Conservation (phyloP, 2,113 vertebrate species). For the Sitta europaea region DNA sequence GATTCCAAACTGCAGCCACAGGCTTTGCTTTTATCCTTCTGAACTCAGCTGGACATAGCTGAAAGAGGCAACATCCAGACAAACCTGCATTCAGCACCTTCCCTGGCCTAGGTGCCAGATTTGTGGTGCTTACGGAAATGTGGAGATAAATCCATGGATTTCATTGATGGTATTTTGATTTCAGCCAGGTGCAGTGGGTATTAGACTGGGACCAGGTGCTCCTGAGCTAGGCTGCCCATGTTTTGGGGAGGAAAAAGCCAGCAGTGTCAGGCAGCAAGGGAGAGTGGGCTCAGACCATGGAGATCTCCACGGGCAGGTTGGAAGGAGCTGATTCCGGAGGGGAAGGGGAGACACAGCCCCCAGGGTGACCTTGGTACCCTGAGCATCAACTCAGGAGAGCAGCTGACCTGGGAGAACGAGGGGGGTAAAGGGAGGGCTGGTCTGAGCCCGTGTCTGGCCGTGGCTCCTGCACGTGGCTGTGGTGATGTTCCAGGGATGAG, state of each 20-base stretch:
- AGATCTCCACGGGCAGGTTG: neutral
- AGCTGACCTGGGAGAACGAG: neutral
- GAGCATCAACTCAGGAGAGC: neutral
- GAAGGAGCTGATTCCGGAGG: rapidly evolving
- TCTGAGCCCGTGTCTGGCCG: neutral
- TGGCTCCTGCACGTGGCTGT: rapidly evolving
- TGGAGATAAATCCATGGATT: neutral
- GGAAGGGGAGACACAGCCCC: neutral
- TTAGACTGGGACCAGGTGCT: neutral
- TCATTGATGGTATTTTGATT: neutral
- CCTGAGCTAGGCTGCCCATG: neutral
- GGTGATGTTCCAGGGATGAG: neutral
- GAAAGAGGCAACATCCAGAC: neutral
- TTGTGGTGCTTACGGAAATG: neutral
- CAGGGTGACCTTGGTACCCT: neutral
- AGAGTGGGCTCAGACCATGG: neutral
- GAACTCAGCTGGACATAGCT: neutral
- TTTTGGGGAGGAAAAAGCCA: neutral
- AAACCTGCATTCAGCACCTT: neutral
- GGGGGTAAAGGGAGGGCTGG: neutral
- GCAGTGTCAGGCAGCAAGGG: neutral
- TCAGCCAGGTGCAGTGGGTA: neutral
- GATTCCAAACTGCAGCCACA: neutral
- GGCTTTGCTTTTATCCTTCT: neutral
- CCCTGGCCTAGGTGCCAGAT: neutral